Evolutionary conservation across 2,113 vertebrate genomes (phyloP).

Genomic region (Dicrurus megarhynchus): DNA sequence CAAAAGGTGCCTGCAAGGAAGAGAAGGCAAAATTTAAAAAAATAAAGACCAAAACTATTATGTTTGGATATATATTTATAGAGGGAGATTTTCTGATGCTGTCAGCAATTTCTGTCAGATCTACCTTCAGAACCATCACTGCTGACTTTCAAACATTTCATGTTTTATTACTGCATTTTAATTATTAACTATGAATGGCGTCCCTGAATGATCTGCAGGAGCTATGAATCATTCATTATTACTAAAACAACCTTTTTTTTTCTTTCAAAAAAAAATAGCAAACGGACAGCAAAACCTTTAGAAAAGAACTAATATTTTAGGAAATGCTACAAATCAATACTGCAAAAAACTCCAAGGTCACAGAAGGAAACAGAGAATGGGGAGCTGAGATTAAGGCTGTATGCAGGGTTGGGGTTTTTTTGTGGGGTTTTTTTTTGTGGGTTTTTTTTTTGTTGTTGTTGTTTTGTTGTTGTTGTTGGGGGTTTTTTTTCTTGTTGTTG

Average conservation of each 20-base stretch:
- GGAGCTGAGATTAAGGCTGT: background rate
- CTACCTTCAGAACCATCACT: background rate
- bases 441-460: no score
- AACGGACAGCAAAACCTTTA: background rate
- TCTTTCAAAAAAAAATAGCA: background rate
- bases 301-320: background rate
- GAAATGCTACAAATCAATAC: background rate
- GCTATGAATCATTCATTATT: slow-evolving; percentile 33
- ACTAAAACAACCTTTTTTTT: background rate
- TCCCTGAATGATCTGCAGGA: slow-evolving; percentile 16
- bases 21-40: background rate
- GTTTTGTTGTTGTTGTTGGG: no score
- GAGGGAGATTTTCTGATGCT: background rate
- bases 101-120: background rate
- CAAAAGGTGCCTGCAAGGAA: background rate
- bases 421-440: no score
- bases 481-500: no score
- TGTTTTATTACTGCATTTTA: slow-evolving; percentile 27
- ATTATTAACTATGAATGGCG: slow-evolving; percentile 13
- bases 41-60: background rate
- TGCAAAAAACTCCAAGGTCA: background rate
- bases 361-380: background rate
- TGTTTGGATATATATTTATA: background rate
- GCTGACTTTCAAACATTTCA: background rate
- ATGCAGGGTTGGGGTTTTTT: background rate